Evolutionary conservation across 2,113 vertebrate species (phyloP).

Genomic region (Brachirus orientalis): DNA sequence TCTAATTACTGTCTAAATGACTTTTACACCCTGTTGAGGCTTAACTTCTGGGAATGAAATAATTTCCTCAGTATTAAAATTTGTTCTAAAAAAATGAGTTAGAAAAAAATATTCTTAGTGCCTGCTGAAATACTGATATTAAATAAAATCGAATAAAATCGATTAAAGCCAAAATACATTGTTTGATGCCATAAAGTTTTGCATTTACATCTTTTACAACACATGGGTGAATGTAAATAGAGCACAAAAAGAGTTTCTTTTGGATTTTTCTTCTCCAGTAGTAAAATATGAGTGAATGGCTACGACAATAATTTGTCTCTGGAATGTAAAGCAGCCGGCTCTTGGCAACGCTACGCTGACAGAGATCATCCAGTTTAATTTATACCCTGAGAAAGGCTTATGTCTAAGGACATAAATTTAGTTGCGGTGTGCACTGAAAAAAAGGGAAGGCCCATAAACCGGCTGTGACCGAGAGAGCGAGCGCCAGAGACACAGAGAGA

Average conservation of each 20-base stretch:
- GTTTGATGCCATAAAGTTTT: neutral
- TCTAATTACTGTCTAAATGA: constrained; percentile 1
- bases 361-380: constrained; percentile 72
- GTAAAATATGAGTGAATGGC: constrained; percentile 57
- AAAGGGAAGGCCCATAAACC: constrained; percentile 72
- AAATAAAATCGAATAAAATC: no score
- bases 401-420: constrained; percentile 77
- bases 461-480: constrained; percentile 37
- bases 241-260: neutral
- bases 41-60: neutral
- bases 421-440: constrained; percentile 59
- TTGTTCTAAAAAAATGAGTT: no score
- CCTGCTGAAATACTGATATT: neutral
- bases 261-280: neutral
- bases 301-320: constrained; percentile 47
- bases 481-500: constrained; percentile 34
- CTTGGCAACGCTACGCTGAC: constrained; percentile 55
- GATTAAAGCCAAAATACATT: no score
- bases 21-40: constrained; percentile 2
- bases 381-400: constrained; percentile 77
- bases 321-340: constrained; percentile 54
- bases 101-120: no score
- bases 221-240: neutral
- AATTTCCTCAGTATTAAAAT: no score
- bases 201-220: neutral